Evolutionary conservation across 2,113 vertebrate genomes (phyloP), one percentile per base, ranked within the genome.

Genomic region (Promerops cafer): DNA sequence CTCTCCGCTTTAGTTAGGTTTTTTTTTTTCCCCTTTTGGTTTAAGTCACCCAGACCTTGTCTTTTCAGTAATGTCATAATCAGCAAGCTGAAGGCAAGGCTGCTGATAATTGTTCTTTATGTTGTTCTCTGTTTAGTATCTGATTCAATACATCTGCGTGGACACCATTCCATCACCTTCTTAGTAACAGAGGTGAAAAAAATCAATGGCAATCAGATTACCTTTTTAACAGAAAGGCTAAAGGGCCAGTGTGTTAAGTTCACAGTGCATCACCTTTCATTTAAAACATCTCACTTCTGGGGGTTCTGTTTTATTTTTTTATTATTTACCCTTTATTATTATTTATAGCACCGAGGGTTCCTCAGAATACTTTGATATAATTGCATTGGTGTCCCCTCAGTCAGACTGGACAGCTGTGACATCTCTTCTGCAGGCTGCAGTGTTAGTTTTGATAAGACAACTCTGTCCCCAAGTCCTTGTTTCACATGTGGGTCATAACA

Each of bases 121-220:
- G 98, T 98, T 98, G 96, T 98, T 98, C 98, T 98, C 98, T 98
- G 97, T 98, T 98, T 98, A 98, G 98, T 98, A 98, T 98, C 98
- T 98, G 98, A 98, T 98, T 98, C 98, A 98, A 98, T 99, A 98
- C 98, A 98, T 98, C 97, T 97, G 97, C 89, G 98, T 98, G 98
- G 98, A 98, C 98, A 98, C 97, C 98, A 98, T 98, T 98, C 98
- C 98, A 98, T 98, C 98, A 98, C 98, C 98, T 98, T 98, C 98
- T 98, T 98, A 98, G 98, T 98, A 99, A 98, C 98, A 97, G 97
- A 97, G 98, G 98, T 98, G 98, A 97, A 97, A 97, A 98, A 99
- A 99, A 99, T 99, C 98, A 99, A 99, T 99, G 98, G 95, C 98
- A 99, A 99, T 98, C 98, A 99, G 98, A 99, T 99, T 98, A 99